Base-by-base conservation (phyloP, 2,888 invertebrate species). In the Cheilosia pagana region DNA sequence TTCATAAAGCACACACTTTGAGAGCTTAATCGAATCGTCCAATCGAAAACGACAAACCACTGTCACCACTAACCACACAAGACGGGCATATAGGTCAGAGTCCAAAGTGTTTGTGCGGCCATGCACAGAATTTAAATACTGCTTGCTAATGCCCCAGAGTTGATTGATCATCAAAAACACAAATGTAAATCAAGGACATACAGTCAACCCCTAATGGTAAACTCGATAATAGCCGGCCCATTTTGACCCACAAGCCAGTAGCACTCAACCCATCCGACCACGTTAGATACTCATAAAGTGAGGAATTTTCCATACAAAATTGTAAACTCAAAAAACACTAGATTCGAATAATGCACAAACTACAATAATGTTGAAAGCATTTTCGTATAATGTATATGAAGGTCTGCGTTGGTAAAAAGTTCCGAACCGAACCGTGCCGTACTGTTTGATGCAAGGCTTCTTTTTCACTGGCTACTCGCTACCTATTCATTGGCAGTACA, bases 171-270 rank as follows among this genome's bases (percentile, higher is more conserved):
- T 71, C 52, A 59, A 74, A 79, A 45, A 65, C 50, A 70, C 52
- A 74, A 79, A 74, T 70, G 79, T 52, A 78, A 83, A 83, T 75
- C 79, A 83, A 79, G 83, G 79, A 83, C 83, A 65, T n/a, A n/a
- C 41, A 45, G 10, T 31, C 14, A 59, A 31, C 50, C 72, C 45
- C 53, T 23, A 53, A 53, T 41, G 41, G 31, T 19, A 28, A 75
- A 63, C 19, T 57, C 65, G 48, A 59, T 60, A 65, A 48, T 60
- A 65, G 39, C 28, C 43, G 31, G 59, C 65, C 43, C 72, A 21
- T 43, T 50, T 53, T 45, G 28, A 52, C 75, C 60, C 52, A 57
- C 65, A 75, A 75, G 63, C 63, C 68, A 41, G 68, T 41, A 45
- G n/a, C 12, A 31, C 21, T 21, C 23, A 5, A 28, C 21, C 8